Evolutionary conservation across 1,140 invertebrate species (phyloP), one percentile per base, ranked within the genome.

Genomic region (Meloidogyne hapla): DNA sequence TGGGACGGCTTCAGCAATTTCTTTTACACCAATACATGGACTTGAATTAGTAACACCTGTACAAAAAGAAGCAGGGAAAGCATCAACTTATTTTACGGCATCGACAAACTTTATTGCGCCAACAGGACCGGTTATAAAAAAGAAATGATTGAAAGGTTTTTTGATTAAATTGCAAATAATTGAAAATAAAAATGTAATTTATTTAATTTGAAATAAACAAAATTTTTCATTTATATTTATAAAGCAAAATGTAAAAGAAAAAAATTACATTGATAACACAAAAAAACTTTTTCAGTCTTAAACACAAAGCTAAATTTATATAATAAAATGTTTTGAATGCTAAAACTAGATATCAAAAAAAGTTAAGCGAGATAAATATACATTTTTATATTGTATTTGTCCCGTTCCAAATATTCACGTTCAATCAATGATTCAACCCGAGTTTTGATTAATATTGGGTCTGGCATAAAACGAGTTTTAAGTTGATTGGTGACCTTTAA

Each of bases 351-450:
- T 6, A 63, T 5, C 3, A 26, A 23, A 21, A 63, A 67, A 67
- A 25, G 28, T 67, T 67, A 67, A n/a, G 65, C 65, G n/a, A 67
- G 65, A 67, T 67, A 67, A 42, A 73, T 64, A 73, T 87, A 86
- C 48, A 74, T 61, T 25, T 76, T 45, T n/a, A 83, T 77, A 63
- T 87, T 78, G 40, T 73, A 26, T 45, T 81, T 74, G 68, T 85
- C 81, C 9, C 96, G 91, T 75, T 94, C 93, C 87, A 99, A 90
- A 90, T 99, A 99, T 90, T 99, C 96, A 81, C 96, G 91, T 90
- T 99, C 96, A 88, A 99, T 99, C 81, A 99, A 91, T 69, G 94
- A 94, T 91, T 99, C 96, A 87, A 99, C 98, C 87, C 96, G 91
- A 88, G 98, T 98, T 90, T 99, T 99, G 87, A 99, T 99, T 78